Evolutionary conservation across 2,888 invertebrate species (phyloP).

Genomic region (Mythimna loreyi): DNA sequence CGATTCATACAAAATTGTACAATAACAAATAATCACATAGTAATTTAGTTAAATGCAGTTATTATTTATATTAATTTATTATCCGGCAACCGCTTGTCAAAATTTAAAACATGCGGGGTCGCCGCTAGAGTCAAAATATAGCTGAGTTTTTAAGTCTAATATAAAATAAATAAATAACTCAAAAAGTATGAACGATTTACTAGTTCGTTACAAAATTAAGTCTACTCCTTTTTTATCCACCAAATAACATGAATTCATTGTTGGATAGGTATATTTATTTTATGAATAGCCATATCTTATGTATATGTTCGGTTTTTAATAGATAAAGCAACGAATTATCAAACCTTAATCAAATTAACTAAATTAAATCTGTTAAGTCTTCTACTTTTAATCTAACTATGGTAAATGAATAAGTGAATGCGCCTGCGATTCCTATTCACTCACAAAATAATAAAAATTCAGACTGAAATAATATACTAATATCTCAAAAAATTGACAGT

Average conservation of each 20-base stretch:
- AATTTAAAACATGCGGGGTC: constrained; percentile 2
- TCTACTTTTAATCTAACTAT: background rate
- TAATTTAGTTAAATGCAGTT: constrained; percentile 38
- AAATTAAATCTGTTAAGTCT: constrained; percentile 4
- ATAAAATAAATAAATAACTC: constrained; percentile 22
- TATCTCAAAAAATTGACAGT: constrained; percentile 9
- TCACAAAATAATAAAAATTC: constrained; percentile 29
- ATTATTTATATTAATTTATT: background rate
- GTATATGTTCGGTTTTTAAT: background rate
- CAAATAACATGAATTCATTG: background rate
- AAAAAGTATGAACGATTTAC: constrained; percentile 24
- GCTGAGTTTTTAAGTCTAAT: constrained; percentile 1
- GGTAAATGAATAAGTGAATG: constrained; percentile 46
- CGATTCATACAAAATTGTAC: constrained; percentile 49
- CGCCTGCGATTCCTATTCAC: constrained; percentile 62
- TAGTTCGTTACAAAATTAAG: background rate
- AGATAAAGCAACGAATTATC: constrained; percentile 9
- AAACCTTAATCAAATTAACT: constrained; percentile 25
- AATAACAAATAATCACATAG: constrained; percentile 21
- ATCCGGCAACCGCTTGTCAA: constrained; percentile 10
- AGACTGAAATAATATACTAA: constrained; percentile 8
- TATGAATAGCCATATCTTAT: constrained; percentile 10
- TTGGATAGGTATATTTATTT: constrained; percentile 4
- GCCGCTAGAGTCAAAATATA: background rate
- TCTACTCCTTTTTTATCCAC: background rate